Percentiles rank a stretch among this genome's conserved stretches.
Conservation (phyloP, 2,113 vertebrate genomes). For the Leiothrix lutea region DNA sequence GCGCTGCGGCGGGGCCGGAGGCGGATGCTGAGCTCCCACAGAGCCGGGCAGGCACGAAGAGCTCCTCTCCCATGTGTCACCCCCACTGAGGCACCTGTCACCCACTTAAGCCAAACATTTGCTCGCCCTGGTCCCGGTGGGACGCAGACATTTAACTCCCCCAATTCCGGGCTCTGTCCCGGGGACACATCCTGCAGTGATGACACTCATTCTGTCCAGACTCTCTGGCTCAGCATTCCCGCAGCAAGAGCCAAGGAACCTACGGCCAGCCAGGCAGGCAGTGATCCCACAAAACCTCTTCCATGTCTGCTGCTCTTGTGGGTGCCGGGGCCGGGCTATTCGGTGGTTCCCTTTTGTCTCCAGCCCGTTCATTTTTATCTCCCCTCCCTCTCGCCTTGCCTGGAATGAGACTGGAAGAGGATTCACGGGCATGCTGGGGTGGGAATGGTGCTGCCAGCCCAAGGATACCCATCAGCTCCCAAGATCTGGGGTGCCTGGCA, state of each 20-base stretch:
- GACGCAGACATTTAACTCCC: not conserved
- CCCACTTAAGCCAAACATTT: not conserved
- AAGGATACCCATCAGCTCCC: not conserved
- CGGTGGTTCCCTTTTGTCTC: not conserved
- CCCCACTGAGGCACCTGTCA: not conserved
- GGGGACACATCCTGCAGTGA: not conserved
- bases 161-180: not conserved
- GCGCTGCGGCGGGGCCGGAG: rapidly evolving
- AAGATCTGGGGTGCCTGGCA: not conserved
- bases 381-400: not conserved
- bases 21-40: not conserved
- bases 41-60: not conserved
- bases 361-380: not conserved
- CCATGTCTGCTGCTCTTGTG: rapidly evolving
- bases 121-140: not conserved
- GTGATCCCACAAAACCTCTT: not conserved
- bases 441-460: not conserved
- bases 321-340: rapidly evolving
- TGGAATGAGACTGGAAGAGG: not conserved
- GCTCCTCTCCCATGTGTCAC: not conserved
- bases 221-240: not conserved
- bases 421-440: not conserved
- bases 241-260: not conserved
- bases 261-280: not conserved
- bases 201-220: rapidly evolving